Base-by-base conservation (phyloP, 1,140 invertebrate species). In the Zaprionus camerounensis region DNA sequence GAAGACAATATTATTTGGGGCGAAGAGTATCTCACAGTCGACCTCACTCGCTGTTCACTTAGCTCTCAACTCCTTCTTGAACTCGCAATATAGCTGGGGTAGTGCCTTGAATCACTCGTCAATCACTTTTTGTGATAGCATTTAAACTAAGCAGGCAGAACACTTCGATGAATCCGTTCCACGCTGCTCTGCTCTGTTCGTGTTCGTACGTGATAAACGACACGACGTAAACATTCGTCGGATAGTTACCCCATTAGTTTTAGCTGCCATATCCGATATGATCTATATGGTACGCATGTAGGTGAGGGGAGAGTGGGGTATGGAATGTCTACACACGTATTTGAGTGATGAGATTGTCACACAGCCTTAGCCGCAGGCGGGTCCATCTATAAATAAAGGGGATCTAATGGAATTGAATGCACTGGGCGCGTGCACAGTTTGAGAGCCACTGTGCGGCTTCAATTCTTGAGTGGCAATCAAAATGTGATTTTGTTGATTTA, bases 401-500 rank as follows among this genome's bases (percentile, higher is more conserved):
- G 31, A 11, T 34, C 31, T 34, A 34, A 34, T 34, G 31, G 31
- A 31, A 57, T 17, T 34, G 26, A 57, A 57, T 15, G 55, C 28
- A 17, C 17, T 11, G 15, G 31, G 46, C 20, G 7, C n/a, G 28
- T 17, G 34, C 11, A 53, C 24, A 41, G 49, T 36, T 41, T 26
- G 20, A 63, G 49, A 20, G 7, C 36, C 20, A 24, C 34, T 22
- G n/a, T 5, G 20, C 20, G 20, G 22, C 57, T 26, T 9, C 12
- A 53, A 53, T 36, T 34, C 31, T 41, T 53, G 20, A 62, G 36
- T 58, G 46, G 55, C 74, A 56, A 72, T 76, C 74, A 76, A 76
- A 70, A 56, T 76, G 62, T 57, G 70, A 76, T 76, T 67, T 72
- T 36, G 20, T 24, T 72, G 70, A 76, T 62, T 67, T 72, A 76